Evolutionary conservation across 2,888 invertebrate genomes (phyloP), one percentile per base, ranked within the genome.

Genomic region (Campaea margaritaria): DNA sequence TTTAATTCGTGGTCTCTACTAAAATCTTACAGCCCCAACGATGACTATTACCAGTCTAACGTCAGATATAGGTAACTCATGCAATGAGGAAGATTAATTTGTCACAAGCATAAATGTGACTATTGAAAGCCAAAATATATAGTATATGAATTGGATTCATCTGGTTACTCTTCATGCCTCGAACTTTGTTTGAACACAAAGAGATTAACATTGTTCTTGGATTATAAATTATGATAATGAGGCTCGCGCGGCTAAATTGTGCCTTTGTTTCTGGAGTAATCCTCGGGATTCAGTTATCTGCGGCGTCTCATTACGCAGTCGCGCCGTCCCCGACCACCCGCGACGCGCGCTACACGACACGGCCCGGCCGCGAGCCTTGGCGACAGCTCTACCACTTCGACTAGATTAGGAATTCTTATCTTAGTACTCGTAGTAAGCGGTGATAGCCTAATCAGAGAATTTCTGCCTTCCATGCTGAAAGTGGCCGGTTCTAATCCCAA

Each of bases 191-290:
- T 36, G 11, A 36, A 36, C 36, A 36, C 12, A 34, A 34, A 34
- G 34, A n/a, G 36, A 36, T 36, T 39, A 13, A 14, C 39, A 14
- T 39, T 39, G 39, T 46, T 46, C 31, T 14, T 36, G 15, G 41
- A 44, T 56, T 42, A 47, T 34, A 47, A 46, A 41, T 42, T 41
- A 42, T 16, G 42, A 54, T 54, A 47, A 54, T 21, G 54, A 46
- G 41, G 14, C 11, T 31, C 28, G 0, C 10, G 31, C n/a, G 21
- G 43, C 43, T 15, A n/a, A 15, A 51, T 11, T 9, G 15, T 28
- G 45, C 1, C 28, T 39, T 54, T 54, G 46, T 46, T 16, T 13
- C 5, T 4, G 2, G 7, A 27, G 45, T 45, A 31, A 45, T 45
- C 53, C 52, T 39, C 45, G 44, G 15, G 1, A 44, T 34, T 43